phyloP scores from a whole-genome alignment of 2,113 vertebrate species.

The Atherinomorus stipes region DNA sequence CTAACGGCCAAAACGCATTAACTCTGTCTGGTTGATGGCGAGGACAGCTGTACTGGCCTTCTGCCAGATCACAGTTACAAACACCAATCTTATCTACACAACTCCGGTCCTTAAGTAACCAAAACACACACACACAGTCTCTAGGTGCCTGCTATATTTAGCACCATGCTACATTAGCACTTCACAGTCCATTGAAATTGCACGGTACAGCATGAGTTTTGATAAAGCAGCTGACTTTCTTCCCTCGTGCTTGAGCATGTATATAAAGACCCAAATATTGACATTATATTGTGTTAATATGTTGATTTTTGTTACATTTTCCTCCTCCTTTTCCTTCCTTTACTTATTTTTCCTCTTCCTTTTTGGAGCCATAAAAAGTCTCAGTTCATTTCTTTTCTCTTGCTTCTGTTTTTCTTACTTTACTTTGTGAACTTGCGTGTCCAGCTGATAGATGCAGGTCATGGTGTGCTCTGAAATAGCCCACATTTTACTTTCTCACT shows the following conservation, averaged over 20 bases:
- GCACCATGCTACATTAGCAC: slow-evolving; percentile 75
- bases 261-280: background rate
- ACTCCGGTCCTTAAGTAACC: slow-evolving; percentile 32
- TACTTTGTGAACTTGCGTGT: slow-evolving; percentile 13
- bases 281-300: slow-evolving; percentile 47
- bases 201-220: slow-evolving; percentile 44
- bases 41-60: slow-evolving; percentile 40
- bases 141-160: slow-evolving; percentile 67
- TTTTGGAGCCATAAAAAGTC: slow-evolving; percentile 23
- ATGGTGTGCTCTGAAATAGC: slow-evolving; percentile 46
- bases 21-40: background rate
- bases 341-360: slow-evolving; percentile 34
- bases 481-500: slow-evolving; percentile 26
- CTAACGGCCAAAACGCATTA: slow-evolving; percentile 8
- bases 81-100: slow-evolving; percentile 53
- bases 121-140: slow-evolving; percentile 10
- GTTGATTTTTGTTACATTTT: slow-evolving; percentile 25
- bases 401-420: slow-evolving; percentile 1
- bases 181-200: slow-evolving; percentile 66
- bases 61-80: slow-evolving; percentile 54
- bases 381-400: slow-evolving; percentile 23
- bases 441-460: slow-evolving; percentile 48
- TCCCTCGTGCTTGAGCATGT: background rate
- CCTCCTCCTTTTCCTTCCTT: slow-evolving; percentile 48
- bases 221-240: slow-evolving; percentile 52